Evolutionary conservation across 2,888 invertebrate species (phyloP), one percentile per base, ranked within the genome.

Genomic region (Hirtodrosophila cameraria): DNA sequence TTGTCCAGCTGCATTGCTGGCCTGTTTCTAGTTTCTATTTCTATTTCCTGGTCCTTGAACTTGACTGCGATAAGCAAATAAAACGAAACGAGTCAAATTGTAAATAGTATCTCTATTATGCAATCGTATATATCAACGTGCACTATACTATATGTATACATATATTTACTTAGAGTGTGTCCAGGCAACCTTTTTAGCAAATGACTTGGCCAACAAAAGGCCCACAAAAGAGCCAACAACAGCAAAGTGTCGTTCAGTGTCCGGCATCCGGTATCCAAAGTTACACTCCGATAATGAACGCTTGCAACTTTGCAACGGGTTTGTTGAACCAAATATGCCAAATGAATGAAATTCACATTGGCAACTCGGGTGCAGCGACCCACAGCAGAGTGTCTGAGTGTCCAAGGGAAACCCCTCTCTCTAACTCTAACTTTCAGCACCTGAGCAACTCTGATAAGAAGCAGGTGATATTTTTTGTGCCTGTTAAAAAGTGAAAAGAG

Each of bases 291-390:
- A 60, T 61, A 67, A 42, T 46, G 16, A 54, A 13, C 43, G 16
- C n/a, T n/a, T n/a, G n/a, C 48, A 53, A 53, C 52, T 57, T 52
- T 39, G 49, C 54, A 23, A 25, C 55, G 49, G 60, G 65, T 70
- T n/a, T 70, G 70, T 70, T 70, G 70, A 65, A 70, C 70, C 65
- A 57, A 65, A 73, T 58, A 53, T 53, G 61, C 61, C 69, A 64
- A 69, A 70, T 67, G 79, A 63, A 75, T 69, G 30, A 7, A 38
- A 11, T 41, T 15, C 9, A 28, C n/a, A 25, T 13, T 27, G 20
- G 18, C n/a, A n/a, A 16, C 13, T 20, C 11, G 64, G 18, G 78
- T 78, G 72, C 73, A 79, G 64, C 73, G 70, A 82, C 79, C 82
- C 45, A 66, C 48, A 25, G 30, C 13, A 35, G 52, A 57, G 45